Conservation (phyloP, 2,888 invertebrate genomes). For the Macropis europaea region DNA sequence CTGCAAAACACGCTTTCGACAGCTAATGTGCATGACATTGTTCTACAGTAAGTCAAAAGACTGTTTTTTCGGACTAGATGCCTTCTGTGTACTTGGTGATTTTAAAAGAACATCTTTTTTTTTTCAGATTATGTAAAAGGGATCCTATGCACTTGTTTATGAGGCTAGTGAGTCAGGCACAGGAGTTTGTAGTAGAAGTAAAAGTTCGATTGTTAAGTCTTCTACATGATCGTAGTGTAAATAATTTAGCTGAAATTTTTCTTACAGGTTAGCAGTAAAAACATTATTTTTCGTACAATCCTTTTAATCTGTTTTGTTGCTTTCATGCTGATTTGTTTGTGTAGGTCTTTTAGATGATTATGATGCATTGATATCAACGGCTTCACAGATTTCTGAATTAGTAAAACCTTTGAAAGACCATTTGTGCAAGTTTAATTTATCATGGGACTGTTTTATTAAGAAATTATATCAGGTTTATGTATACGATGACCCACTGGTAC, state of each 20-base stretch:
- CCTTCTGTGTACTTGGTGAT: neutral
- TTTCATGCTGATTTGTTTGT: slow-evolving; percentile 27
- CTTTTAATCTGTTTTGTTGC: neutral
- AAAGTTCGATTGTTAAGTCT: slow-evolving; percentile 82
- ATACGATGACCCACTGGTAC: slow-evolving; percentile 82
- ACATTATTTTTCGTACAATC: neutral
- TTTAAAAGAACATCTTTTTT: neutral
- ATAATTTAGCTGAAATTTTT: slow-evolving; percentile 81
- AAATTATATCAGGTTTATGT: slow-evolving; percentile 83
- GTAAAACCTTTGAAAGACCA: slow-evolving; percentile 84
- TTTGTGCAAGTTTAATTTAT: slow-evolving; percentile 83
- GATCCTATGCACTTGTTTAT: slow-evolving; percentile 85
- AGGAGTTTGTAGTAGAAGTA: slow-evolving; percentile 85
- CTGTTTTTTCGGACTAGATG: neutral
- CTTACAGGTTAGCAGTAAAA: slow-evolving; percentile 78
- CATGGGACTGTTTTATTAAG: slow-evolving; percentile 86
- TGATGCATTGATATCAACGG: slow-evolving; percentile 83
- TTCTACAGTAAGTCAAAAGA: slow-evolving; percentile 78
- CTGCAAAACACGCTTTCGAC: slow-evolving; percentile 64
- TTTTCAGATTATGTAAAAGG: slow-evolving; percentile 80
- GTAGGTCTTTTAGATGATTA: slow-evolving; percentile 84
- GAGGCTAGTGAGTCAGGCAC: slow-evolving; percentile 83
- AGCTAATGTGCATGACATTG: slow-evolving; percentile 77
- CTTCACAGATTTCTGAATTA: slow-evolving; percentile 82
- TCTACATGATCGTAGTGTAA: slow-evolving; percentile 81